Percentiles rank a stretch among this genome's conserved stretches.
phyloP scores from a whole-genome alignment of 2,113 vertebrate genomes.

The Tragulus kanchil region DNA sequence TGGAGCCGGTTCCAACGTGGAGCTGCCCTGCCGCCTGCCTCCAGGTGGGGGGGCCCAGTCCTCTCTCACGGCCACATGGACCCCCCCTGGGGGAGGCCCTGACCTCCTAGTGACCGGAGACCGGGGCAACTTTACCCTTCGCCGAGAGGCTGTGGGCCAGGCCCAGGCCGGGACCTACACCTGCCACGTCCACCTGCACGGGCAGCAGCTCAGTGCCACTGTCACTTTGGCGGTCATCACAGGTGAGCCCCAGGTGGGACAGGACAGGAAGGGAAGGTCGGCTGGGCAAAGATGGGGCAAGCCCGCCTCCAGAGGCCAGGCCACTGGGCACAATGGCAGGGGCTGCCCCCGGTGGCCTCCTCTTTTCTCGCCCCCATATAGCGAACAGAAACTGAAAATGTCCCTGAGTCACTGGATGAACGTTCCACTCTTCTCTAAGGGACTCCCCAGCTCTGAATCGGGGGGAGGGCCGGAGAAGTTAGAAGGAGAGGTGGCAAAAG shows the following conservation, averaged over 20 bases:
- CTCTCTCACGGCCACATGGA: conserved; percentile 81
- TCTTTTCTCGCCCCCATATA: conserved; percentile 12
- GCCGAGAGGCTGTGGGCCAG: conserved; percentile 75
- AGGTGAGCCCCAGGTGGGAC: conserved; percentile 84
- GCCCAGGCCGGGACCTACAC: conserved; percentile 84
- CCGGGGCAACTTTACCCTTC: conserved; percentile 81
- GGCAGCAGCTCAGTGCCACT: conserved; percentile 64
- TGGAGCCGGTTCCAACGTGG: conserved; percentile 83
- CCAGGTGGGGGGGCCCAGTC: conserved; percentile 53
- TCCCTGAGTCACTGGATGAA: conserved; percentile 74
- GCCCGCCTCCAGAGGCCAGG: neutral
- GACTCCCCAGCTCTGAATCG: conserved; percentile 63
- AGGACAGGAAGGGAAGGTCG: neutral
- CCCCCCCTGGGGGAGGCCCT: conserved; percentile 61
- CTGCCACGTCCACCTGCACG: conserved; percentile 80
- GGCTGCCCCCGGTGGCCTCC: neutral
- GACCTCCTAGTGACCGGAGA: conserved; percentile 57
- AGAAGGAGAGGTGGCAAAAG: neutral
- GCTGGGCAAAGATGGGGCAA: neutral
- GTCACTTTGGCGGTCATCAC: conserved; percentile 86
- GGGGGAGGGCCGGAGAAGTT: conserved; percentile 42
- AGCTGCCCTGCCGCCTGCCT: conserved; percentile 83
- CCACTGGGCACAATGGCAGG: neutral
- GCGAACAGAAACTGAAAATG: conserved; percentile 72
- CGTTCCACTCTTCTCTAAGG: conserved; percentile 53